phyloP scores from a whole-genome alignment of 2,113 vertebrate species.

The Platichthys stellatus region DNA sequence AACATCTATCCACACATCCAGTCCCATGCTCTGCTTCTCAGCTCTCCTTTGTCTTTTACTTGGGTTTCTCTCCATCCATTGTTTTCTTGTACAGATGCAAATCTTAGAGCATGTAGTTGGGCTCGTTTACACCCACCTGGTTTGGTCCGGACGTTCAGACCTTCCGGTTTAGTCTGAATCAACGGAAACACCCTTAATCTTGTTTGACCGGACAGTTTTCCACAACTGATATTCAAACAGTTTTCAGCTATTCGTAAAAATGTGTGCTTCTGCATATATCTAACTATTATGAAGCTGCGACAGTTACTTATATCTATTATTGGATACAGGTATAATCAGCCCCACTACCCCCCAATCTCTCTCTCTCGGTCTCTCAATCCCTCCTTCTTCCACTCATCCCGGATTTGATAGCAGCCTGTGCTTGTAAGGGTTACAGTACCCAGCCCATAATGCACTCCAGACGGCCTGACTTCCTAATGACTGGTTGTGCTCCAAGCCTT shows the following conservation, averaged over 20 bases:
- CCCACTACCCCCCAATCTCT: not conserved
- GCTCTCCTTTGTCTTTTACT: not conserved
- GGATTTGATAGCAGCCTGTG: slow-evolving; percentile 79
- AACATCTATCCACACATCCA: not conserved
- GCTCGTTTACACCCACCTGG: too few species aligned
- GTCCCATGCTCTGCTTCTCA: not conserved
- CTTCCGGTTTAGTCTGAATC: too few species aligned
- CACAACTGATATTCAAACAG: too few species aligned
- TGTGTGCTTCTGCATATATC: not conserved
- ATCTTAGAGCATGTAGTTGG: not conserved
- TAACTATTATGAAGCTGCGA: not conserved
- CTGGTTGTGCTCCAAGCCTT: slow-evolving; percentile 83
- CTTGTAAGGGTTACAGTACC: slow-evolving; percentile 83
- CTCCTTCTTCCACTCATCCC: slow-evolving; percentile 49
- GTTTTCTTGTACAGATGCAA: slow-evolving; percentile 14
- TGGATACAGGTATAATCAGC: slow-evolving; percentile 13
- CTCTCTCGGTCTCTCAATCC: slow-evolving; percentile 15
- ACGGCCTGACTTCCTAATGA: slow-evolving; percentile 85
- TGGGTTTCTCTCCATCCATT: slow-evolving; percentile 7
- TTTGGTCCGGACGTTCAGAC: too few species aligned
- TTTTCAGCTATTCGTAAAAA: not conserved
- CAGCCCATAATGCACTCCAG: slow-evolving; percentile 84
- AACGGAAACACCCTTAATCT: too few species aligned
- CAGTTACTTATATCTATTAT: slow-evolving; percentile 14
- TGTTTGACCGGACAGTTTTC: too few species aligned